phyloP scores from a whole-genome alignment of 2,888 invertebrate species.

The Gari tellinella region DNA sequence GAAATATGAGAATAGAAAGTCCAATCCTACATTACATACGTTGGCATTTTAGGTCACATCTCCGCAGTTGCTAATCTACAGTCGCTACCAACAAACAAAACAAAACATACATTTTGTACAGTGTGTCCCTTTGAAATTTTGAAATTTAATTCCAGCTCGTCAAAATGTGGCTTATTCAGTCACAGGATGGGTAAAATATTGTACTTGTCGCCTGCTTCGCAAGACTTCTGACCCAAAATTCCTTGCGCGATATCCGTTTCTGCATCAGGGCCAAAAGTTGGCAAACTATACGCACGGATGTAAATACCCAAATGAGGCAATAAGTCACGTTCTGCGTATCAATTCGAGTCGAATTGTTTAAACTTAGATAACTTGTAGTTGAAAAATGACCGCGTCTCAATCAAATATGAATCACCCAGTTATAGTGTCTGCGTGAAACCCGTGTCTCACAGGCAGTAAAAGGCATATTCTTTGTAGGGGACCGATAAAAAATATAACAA shows the following conservation, averaged over 20 bases:
- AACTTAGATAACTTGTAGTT: slow-evolving; percentile 40
- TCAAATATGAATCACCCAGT: slow-evolving; percentile 3
- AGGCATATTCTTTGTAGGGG: no score
- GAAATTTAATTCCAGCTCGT: not conserved
- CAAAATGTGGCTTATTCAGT: not conserved
- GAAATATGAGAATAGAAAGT: no score
- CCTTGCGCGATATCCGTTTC: slow-evolving; percentile 24
- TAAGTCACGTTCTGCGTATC: slow-evolving; percentile 53
- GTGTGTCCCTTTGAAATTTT: no score
- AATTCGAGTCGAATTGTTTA: slow-evolving; percentile 35
- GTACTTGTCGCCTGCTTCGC: slow-evolving; percentile 1
- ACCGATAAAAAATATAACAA: no score
- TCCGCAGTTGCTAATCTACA: no score
- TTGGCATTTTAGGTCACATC: no score
- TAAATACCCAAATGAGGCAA: slow-evolving; percentile 44
- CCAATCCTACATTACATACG: no score
- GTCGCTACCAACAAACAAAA: no score
- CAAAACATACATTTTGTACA: no score
- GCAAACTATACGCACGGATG: slow-evolving; percentile 32
- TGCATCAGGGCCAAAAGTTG: slow-evolving; percentile 31
- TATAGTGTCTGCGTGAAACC: no score
- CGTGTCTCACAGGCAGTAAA: no score
- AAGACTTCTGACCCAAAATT: slow-evolving; percentile 28
- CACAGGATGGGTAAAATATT: not conserved
- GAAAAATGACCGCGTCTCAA: slow-evolving; percentile 29